Conservation (phyloP, 2,113 vertebrate species). For the Rhea americana region DNA sequence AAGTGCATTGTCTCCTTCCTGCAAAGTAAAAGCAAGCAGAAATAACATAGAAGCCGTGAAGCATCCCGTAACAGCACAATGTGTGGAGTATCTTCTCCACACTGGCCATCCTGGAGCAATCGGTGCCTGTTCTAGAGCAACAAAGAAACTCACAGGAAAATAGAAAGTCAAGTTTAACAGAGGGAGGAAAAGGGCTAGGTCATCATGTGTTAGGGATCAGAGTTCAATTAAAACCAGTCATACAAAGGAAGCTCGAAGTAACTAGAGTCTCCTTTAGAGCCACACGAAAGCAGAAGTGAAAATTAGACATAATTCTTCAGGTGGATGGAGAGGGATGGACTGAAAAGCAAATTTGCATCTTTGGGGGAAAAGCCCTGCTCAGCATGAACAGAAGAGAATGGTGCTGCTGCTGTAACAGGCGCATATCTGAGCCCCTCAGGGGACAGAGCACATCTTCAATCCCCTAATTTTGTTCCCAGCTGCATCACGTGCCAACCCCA, state of each 20-base stretch:
- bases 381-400: not conserved
- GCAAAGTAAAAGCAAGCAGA: not conserved
- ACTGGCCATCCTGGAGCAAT: not conserved
- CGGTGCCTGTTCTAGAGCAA: not conserved
- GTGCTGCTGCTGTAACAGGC: not conserved
- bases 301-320: not conserved
- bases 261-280: not conserved
- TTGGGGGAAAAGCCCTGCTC: not conserved
- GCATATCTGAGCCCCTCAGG: not conserved
- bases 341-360: not conserved
- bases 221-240: constrained; percentile 18
- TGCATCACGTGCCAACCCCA: not conserved
- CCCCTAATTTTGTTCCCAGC: not conserved
- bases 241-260: constrained; percentile 35
- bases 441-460: not conserved
- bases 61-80: fast-evolving
- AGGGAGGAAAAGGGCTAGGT: not conserved
- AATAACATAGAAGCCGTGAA: not conserved
- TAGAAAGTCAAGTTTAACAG: not conserved
- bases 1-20: not conserved
- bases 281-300: constrained; percentile 27
- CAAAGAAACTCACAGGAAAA: not conserved
- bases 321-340: not conserved
- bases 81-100: not conserved
- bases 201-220: not conserved